Conservation (phyloP, 2,113 vertebrate species). For the Australoheros scitulus region DNA sequence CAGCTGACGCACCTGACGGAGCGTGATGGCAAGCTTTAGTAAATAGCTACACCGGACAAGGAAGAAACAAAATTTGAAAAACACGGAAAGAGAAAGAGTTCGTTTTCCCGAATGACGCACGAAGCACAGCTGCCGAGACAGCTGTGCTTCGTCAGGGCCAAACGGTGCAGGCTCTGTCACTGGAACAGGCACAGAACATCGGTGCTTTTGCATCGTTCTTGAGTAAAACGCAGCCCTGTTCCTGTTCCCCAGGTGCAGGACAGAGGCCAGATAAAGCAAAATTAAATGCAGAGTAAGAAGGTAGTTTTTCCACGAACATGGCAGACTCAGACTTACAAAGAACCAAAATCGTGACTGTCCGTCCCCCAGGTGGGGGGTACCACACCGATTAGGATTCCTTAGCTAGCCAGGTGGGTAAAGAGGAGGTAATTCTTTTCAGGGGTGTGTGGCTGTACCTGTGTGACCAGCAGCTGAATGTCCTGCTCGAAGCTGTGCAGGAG, state of each 20-base stretch:
- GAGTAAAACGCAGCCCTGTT: background rate
- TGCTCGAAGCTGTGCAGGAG: conserved; percentile 90
- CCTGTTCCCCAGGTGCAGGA: conserved; percentile 32
- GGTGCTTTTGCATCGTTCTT: conserved; percentile 29
- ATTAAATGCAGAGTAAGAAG: conserved; percentile 25
- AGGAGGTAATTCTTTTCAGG: background rate
- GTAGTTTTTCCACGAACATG: background rate
- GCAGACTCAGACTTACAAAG: background rate
- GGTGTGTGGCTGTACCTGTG: conserved; percentile 80
- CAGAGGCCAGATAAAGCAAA: background rate
- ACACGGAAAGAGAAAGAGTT: background rate
- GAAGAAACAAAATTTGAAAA: background rate
- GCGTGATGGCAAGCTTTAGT: background rate
- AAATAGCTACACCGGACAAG: background rate
- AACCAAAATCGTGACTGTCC: background rate
- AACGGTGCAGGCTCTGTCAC: background rate
- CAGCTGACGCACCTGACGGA: conserved; percentile 87
- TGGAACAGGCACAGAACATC: conserved; percentile 24
- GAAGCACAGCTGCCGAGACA: conserved; percentile 42
- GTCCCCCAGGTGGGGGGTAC: no score
- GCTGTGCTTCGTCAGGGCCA: conserved; percentile 25
- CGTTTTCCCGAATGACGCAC: conserved; percentile 43
- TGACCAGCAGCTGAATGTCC: conserved; percentile 91
- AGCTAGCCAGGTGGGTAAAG: background rate
- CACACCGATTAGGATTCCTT: background rate